phyloP scores from a whole-genome alignment of 2,113 vertebrate genomes.

The Dermatemys mawii region DNA sequence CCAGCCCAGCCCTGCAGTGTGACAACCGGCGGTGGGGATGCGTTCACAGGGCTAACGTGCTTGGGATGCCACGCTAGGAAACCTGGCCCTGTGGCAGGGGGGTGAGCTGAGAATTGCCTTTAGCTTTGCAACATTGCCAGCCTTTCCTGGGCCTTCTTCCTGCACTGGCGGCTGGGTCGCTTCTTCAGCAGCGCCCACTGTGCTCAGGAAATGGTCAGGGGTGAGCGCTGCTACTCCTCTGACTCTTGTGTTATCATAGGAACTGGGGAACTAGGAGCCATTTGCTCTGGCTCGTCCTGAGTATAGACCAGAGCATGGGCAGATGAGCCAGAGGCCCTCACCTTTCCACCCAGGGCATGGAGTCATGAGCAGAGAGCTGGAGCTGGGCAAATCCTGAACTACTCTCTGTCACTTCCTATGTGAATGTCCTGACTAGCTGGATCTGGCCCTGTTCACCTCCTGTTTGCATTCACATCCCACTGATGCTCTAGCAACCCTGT shows the following conservation, averaged over 20 bases:
- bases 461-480: too few species aligned
- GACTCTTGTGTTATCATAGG: too few species aligned
- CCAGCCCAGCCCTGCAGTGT: not conserved
- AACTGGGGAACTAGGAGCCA: not conserved
- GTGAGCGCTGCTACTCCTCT: not conserved
- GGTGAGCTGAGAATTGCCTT: not conserved
- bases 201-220: not conserved
- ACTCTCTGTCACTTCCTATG: too few species aligned
- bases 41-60: not conserved
- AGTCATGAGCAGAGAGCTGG: not conserved
- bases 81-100: too few species aligned
- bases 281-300: not conserved
- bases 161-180: not conserved
- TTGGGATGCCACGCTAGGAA: too few species aligned
- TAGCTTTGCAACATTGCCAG: not conserved
- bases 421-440: too few species aligned
- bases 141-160: not conserved
- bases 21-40: too few species aligned
- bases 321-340: too few species aligned
- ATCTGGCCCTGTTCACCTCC: too few species aligned
- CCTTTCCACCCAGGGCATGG: too few species aligned
- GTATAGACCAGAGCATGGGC: not conserved
- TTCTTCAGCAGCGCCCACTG: not conserved
- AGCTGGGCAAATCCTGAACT: not conserved
- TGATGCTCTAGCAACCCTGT: too few species aligned